These are phyloP conservation scores for Cenopis cana DNA, from an alignment of 2,888 invertebrate species.

Conservation along the genomic window DNA sequence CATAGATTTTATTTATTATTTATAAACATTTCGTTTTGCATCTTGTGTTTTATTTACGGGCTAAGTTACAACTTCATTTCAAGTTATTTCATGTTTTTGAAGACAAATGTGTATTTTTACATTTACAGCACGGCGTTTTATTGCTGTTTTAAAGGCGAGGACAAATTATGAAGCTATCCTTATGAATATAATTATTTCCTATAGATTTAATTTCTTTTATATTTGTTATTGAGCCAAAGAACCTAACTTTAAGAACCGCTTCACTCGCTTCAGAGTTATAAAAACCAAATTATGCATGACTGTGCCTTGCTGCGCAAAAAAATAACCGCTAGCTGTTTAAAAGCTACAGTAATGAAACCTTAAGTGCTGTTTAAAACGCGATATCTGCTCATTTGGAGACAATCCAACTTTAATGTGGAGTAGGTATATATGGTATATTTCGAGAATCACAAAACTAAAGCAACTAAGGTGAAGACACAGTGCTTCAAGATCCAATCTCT, in stretches of 20 bases:
- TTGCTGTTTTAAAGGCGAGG: slow-evolving; percentile 3
- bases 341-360: not conserved
- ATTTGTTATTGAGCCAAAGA: slow-evolving; percentile 12
- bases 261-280: slow-evolving; percentile 1
- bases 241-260: slow-evolving; percentile 1
- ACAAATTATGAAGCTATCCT: slow-evolving; percentile 19
- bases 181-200: slow-evolving; percentile 15
- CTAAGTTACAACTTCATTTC: slow-evolving; percentile 39
- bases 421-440: slow-evolving; percentile 1
- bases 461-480: slow-evolving; percentile 48
- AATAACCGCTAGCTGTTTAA: slow-evolving; percentile 16
- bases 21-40: slow-evolving; percentile 39
- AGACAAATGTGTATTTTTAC: slow-evolving; percentile 27
- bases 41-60: slow-evolving; percentile 35
- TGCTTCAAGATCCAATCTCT: slow-evolving; percentile 60
- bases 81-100: slow-evolving; percentile 37
- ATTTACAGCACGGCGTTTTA: slow-evolving; percentile 27
- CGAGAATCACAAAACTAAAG: slow-evolving; percentile 20
- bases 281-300: slow-evolving; percentile 19
- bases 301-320: slow-evolving; percentile 9
- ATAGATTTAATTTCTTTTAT: not conserved
- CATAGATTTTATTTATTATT: slow-evolving; percentile 43
- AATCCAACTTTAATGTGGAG: not conserved
- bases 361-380: not conserved
- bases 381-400: not conserved